Evolutionary conservation across 2,888 invertebrate genomes (phyloP), one percentile per base, ranked within the genome.

Genomic region (Lingula anatina): DNA sequence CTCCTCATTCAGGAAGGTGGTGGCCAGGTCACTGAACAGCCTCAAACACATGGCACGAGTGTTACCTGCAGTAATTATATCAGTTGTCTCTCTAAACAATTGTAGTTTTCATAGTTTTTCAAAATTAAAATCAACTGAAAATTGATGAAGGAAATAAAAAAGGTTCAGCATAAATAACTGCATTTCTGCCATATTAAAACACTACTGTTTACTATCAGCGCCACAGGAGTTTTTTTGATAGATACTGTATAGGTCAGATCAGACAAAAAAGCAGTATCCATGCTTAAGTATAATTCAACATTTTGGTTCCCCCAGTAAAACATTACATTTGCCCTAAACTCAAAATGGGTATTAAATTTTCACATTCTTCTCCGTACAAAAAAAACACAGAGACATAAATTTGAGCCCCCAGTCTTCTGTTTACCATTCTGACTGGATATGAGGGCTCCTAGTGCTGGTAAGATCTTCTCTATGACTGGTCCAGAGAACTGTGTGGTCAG

Each of bases 21-120:
- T 60, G 1, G 71, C 64, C 24, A 75, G 67, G 56, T 73, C 73
- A 5, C 70, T 68, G 55, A 75, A 70, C 31, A 75, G 58, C 23
- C 69, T 60, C 45, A 75, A 55, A 0, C 71, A 66, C 36, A 68
- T 52, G 0, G 64, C 68, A 44, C 66, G 55, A 0, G 70, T 71
- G 44, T 73, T 71, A 48, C 68, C 73, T 73, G 57, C 1, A 46
- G 48, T 23, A 35, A n/a, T n/a, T n/a, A n/a, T n/a, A n/a, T n/a
- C n/a, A n/a, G n/a, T n/a, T n/a, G n/a, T n/a, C n/a, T n/a, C 35
- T 35, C 12, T n/a, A 27, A 26, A 12, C 20, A 24, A 35, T 20
- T n/a, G 44, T 27, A 25, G 18, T 12, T 23, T 15, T 2, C 1
- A 46, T 36, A 18, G 12, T 44, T 9, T 1, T 12, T 4, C 20